Conservation (phyloP, 2,797 vertebrate genomes). For the Cirrhinus mrigala region DNA sequence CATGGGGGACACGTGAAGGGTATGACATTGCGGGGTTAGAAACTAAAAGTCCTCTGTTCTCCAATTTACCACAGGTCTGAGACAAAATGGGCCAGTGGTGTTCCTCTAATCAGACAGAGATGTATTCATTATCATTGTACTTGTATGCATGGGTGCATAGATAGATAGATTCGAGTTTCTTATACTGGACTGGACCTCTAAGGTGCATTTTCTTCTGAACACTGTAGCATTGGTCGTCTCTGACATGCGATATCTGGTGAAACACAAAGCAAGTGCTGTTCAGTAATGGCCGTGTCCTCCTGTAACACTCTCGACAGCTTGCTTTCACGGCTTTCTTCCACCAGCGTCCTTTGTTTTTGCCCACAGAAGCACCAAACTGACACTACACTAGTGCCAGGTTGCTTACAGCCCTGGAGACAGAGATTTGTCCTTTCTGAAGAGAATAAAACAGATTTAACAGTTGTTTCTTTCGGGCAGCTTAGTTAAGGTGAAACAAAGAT, state of each 20-base stretch:
- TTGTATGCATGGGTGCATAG: conserved; percentile 4
- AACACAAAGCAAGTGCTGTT: conserved; percentile 78
- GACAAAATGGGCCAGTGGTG: conserved; percentile 48
- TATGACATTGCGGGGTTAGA: conserved; percentile 65
- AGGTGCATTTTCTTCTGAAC: conserved; percentile 70
- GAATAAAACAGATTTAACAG: background rate
- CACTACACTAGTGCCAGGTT: background rate
- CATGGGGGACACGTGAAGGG: conserved; percentile 74
- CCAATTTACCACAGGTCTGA: conserved; percentile 18
- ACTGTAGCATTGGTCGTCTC: conserved; percentile 72
- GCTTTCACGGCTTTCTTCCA: conserved; percentile 78
- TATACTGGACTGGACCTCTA: background rate
- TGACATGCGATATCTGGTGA: conserved; percentile 80
- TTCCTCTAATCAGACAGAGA: conserved; percentile 36
- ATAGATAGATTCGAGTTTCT: background rate
- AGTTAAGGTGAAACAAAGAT: background rate
- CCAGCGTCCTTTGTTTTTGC: conserved; percentile 49
- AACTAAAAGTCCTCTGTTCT: conserved; percentile 24
- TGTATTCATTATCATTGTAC: background rate
- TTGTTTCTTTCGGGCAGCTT: background rate
- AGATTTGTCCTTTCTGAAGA: background rate
- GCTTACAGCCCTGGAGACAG: background rate
- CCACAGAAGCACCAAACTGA: background rate
- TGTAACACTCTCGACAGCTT: conserved; percentile 78
- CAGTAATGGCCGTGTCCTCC: conserved; percentile 71